Percentiles rank a stretch among this genome's conserved stretches.
Conservation (phyloP, 2,113 vertebrate genomes). For the Protobothrops mucrosquamatus region DNA sequence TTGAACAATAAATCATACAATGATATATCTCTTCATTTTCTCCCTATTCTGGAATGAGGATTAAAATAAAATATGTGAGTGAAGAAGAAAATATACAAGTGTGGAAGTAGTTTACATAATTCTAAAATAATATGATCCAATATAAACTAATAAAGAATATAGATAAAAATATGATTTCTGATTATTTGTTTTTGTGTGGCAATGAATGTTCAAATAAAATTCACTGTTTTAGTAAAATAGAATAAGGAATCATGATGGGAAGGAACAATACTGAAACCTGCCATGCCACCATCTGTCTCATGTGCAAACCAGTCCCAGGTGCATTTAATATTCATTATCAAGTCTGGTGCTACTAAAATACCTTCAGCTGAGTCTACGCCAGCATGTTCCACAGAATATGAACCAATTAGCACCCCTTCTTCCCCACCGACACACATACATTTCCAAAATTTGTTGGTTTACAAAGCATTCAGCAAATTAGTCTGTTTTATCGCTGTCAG, state of each 20-base stretch:
- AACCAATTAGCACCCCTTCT: background rate
- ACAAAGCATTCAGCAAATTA: background rate
- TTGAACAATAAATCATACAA: background rate
- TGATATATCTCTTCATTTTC: background rate
- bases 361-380: background rate
- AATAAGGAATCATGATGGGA: background rate
- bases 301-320: background rate
- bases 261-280: background rate
- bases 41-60: background rate
- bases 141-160: background rate
- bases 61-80: background rate
- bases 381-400: background rate
- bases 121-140: background rate
- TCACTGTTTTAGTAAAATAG: background rate
- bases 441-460: background rate
- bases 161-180: background rate
- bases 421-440: background rate
- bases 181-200: background rate
- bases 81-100: background rate
- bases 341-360: background rate
- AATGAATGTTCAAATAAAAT: background rate
- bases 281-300: background rate
- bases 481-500: background rate
- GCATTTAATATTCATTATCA: background rate
- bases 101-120: background rate